Conservation (phyloP, 1,140 invertebrate species). For the Dendrolimus kikuchii region DNA sequence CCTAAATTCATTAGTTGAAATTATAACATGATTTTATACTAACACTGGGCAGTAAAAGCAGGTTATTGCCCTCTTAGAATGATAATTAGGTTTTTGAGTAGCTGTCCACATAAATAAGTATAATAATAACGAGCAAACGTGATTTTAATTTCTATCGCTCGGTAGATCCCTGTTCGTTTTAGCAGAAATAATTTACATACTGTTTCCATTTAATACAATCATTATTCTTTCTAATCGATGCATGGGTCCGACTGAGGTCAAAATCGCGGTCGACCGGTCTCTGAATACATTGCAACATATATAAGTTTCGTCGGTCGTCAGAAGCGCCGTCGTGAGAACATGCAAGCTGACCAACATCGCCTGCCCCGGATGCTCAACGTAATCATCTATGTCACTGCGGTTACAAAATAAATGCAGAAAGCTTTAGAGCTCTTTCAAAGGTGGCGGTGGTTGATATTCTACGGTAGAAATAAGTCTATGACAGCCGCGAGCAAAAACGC, state of each 20-base stretch:
- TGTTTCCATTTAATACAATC: constrained; percentile 21
- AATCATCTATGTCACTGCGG: neutral
- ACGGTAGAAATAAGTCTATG: constrained; percentile 25
- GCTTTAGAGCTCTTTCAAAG: constrained; percentile 4
- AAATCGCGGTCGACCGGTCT: constrained; percentile 38
- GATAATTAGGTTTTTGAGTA: constrained; percentile 18
- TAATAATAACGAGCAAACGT: constrained; percentile 10
- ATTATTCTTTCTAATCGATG: constrained; percentile 29
- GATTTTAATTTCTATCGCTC: constrained; percentile 11
- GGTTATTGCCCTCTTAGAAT: constrained; percentile 21
- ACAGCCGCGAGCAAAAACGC: constrained; percentile 34
- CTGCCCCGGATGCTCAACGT: constrained; percentile 5
- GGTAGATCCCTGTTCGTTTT: constrained; percentile 16
- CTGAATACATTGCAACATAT: constrained; percentile 37
- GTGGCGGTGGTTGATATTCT: constrained; percentile 10
- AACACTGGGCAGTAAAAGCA: constrained; percentile 8
- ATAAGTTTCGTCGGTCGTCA: constrained; percentile 33
- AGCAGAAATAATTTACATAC: constrained; percentile 22
- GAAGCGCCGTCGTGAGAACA: constrained; percentile 57
- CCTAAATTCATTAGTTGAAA: no score
- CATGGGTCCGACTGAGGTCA: constrained; percentile 25
- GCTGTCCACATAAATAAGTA: constrained; percentile 15
- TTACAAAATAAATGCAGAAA: neutral
- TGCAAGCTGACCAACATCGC: constrained; percentile 22
- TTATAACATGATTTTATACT: no score